Base-by-base conservation (phyloP, 2,888 invertebrate genomes). In the Cosmia trapezina region DNA sequence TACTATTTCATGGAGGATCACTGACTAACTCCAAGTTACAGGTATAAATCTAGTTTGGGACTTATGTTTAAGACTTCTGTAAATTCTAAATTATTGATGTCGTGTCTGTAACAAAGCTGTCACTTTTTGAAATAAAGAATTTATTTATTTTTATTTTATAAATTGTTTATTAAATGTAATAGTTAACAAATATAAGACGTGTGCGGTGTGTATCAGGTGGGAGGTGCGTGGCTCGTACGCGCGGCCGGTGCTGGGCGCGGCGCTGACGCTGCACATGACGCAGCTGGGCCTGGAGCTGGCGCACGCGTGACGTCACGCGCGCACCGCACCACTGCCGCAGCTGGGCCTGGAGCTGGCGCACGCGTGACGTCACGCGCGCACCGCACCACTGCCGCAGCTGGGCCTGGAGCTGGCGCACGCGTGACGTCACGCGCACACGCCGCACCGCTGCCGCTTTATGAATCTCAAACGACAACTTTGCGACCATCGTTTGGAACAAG, bases 191-290 rank as follows among this genome's bases (percentile, higher is more conserved):
- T 33, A 43, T 19, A 37, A 17, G 0, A 28, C 7, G 11, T 33
- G 9, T 22, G 8, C 9, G 2, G 11, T 33, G 9, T 33, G 8
- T 12, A 0, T 12, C 85, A 90, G 93, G 19, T 93, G 91, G 91
- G 80, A 88, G 86, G 76, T 88, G 74, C 89, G 87, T 82, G 91
- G 87, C 69, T 80, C 89, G 65, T 91, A 91, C 85, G 89, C 88
- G 81, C 92, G 93, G 14, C 90, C 88, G 66, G 81, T 93, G 86
- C 70, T 86, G 76, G 91, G 92, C 74, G 87, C 88, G 19, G 92
- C 91, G 82, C 90, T 93, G 14, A 77, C 90, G 85, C 89, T 93
- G 86, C 90, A 89, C 54, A 78, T 93, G 77, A 83, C 88, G 84
- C 89, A 83, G 37, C 86, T 92, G 19, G 76, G 81, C 51, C 64